phyloP scores from a whole-genome alignment of 2,888 invertebrate genomes.

The Agrochola circellaris region DNA sequence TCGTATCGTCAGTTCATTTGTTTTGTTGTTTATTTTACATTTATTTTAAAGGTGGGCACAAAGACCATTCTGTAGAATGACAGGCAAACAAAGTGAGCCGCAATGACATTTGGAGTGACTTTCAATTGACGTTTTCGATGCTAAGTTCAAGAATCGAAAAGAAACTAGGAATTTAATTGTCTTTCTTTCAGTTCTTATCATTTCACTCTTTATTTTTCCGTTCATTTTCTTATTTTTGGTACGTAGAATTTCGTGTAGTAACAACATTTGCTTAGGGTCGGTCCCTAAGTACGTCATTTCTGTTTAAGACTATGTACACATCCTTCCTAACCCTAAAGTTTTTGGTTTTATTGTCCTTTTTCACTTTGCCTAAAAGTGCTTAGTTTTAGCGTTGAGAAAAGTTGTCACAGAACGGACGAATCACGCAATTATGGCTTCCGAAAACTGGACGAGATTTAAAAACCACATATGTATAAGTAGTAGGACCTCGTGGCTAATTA shows the following conservation, averaged over 20 bases:
- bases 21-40: conserved; percentile 40
- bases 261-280: conserved; percentile 19
- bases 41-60: conserved; percentile 19
- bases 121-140: conserved; percentile 19
- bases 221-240: background rate
- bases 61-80: background rate
- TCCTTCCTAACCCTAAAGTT: background rate
- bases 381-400: background rate
- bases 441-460: conserved; percentile 4
- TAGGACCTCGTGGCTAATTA: no score
- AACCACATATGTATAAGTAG: background rate
- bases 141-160: conserved; percentile 19
- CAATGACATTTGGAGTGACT: conserved; percentile 5
- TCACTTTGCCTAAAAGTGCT: background rate
- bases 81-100: conserved; percentile 3
- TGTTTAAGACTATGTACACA: conserved; percentile 4
- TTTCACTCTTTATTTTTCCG: background rate
- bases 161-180: background rate
- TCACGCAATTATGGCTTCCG: background rate
- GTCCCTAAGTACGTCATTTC: background rate
- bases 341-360: background rate
- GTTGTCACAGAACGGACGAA: background rate
- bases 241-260: background rate
- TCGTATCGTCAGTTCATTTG: conserved; percentile 34
- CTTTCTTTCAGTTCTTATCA: background rate